Percentiles rank a stretch among this genome's conserved stretches.
Evolutionary conservation across 2,888 invertebrate genomes (phyloP).

Genomic region (Trachelus stipa): DNA sequence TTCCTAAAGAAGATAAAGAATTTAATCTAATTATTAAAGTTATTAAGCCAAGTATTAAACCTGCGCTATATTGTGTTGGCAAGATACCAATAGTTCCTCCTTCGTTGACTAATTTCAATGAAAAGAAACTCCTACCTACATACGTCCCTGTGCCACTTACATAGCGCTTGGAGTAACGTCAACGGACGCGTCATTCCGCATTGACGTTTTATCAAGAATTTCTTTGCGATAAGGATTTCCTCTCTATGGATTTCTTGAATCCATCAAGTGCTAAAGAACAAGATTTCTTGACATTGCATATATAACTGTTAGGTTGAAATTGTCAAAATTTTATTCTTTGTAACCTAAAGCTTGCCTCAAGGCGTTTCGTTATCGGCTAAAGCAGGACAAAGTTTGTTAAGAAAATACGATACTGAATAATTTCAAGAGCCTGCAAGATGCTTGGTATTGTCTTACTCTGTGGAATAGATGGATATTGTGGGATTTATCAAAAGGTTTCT

Average conservation of each 20-base stretch:
- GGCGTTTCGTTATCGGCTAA: neutral
- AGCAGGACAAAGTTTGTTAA: neutral
- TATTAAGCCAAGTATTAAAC: neutral
- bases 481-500: neutral
- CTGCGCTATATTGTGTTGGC: neutral
- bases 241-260: neutral
- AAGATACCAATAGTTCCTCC: neutral
- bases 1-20: neutral
- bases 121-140: neutral
- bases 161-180: neutral
- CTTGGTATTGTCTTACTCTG: neutral
- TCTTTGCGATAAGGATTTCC: neutral
- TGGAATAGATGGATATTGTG: neutral
- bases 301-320: neutral
- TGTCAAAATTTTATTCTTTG: neutral
- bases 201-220: slow-evolving; percentile 6
- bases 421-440: neutral
- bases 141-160: neutral
- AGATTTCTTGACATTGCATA: neutral
- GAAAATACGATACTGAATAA: neutral
- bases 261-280: neutral
- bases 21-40: neutral
- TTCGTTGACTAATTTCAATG: neutral
- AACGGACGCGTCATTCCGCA: neutral
- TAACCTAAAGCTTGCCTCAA: neutral